Base-by-base conservation (phyloP, 2,888 invertebrate species). In the Epinotia bilunana region DNA sequence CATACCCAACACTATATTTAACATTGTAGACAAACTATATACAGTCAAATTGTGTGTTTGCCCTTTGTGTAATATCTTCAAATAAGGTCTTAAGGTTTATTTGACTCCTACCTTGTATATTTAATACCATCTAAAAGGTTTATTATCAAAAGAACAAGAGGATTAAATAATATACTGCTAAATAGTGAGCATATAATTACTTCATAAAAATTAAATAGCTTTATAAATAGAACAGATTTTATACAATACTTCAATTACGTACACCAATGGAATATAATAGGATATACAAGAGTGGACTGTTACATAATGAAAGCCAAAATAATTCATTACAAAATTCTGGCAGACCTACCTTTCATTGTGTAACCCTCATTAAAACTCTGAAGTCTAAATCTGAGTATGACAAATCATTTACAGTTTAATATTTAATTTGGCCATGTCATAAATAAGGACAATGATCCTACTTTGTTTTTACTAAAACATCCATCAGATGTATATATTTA, bases 151-250 rank as follows among this genome's bases (percentile, higher is more conserved):
- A 58, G 2, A 57, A 57, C 57, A 57, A 11, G 20, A 69, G 46
- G 58, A 23, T 23, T 43, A 58, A 84, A 83, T 82, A 80, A 86
- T 83, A 83, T 80, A 76, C 80, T 64, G 83, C 86, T 88, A 90
- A 87, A 88, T 86, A 89, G 84, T 91, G 90, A 91, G 89, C 90
- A 88, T 90, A 89, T 87, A 88, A 86, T 88, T 77, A 69, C 71
- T 77, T 78, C 71, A 69, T 77, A 85, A 82, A 80, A 75, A 77
- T 79, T 82, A 82, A 83, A 80, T 80, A 83, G 83, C 69, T 77
- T 81, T 53, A 81, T 70, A 74, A 63, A 70, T 78, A 76, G 61
- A 77, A 49, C 43, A 67, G 43, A 62, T 49, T 73, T 70, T 65
- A 60, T 68, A 72, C 71, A 77, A 74, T 72, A 65, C 58, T 64